Evolutionary conservation across 2,888 invertebrate species (phyloP).

Genomic region (Lycocerus yunnanus): DNA sequence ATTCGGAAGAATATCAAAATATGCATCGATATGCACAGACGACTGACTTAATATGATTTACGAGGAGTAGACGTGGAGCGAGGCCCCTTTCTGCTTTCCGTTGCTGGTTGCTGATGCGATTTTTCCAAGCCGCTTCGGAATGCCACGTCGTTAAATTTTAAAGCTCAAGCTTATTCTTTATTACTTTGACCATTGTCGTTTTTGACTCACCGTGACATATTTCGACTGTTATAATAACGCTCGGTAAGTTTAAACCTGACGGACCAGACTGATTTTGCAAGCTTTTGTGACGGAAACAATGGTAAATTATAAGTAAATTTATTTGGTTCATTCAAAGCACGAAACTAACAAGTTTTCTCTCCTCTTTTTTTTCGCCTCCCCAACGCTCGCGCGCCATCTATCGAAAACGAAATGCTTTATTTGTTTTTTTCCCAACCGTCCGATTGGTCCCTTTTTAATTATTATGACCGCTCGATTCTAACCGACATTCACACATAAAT

Average conservation of each 20-base stretch:
- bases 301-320: slow-evolving; percentile 30
- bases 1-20: slow-evolving; percentile 50
- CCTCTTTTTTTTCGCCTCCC: neutral
- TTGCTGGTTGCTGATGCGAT: slow-evolving; percentile 27
- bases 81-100: slow-evolving; percentile 22
- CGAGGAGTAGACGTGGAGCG: slow-evolving; percentile 34
- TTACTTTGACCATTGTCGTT: slow-evolving; percentile 32
- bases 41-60: slow-evolving; percentile 37
- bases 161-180: slow-evolving; percentile 33
- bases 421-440: neutral
- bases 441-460: neutral
- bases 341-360: slow-evolving; percentile 21
- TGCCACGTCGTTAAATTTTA: slow-evolving; percentile 37
- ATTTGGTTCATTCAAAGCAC: slow-evolving; percentile 31
- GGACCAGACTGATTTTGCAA: slow-evolving; percentile 30
- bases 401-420: neutral
- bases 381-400: neutral
- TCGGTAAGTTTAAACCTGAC: slow-evolving; percentile 30
- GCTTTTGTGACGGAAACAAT: slow-evolving; percentile 29
- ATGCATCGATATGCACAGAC: slow-evolving; percentile 46
- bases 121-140: slow-evolving; percentile 34
- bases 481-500: slow-evolving; percentile 27
- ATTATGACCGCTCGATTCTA: slow-evolving; percentile 10
- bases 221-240: slow-evolving; percentile 34
- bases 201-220: slow-evolving; percentile 36